Evolutionary conservation across 2,113 vertebrate species (phyloP), one percentile per base, ranked within the genome.

Genomic region (Mesocricetus auratus): DNA sequence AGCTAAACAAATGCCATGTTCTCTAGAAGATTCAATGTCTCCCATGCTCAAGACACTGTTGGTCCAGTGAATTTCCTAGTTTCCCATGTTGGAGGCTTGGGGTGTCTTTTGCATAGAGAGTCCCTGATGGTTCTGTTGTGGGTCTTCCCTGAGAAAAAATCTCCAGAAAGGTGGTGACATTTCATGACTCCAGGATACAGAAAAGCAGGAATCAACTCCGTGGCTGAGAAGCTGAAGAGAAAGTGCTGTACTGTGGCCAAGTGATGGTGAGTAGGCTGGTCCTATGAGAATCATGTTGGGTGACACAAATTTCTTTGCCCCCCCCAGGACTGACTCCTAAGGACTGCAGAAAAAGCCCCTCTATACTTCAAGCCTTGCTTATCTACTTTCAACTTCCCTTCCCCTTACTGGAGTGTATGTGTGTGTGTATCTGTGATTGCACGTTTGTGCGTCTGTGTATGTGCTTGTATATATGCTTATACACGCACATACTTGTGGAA

Each of bases 51-150:
- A 96, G 29, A 31, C 7, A 15, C 5, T 62, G 77, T 60, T 71
- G 31, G 75, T 53, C 60, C 71, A 26, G 22, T 8, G 22, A 16
- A 53, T 7, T 90, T 74, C 36, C 31, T 50, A 64, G 9, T 39
- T 62, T 22, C 50, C 1, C 0, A 24, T 10, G 36, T 50, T 42
- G 2, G 81, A n/a, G 13, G 8, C 56, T 60, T 5, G 0, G 66
- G 21, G 6, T 77, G 36, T 81, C 71, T 78, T 33, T 58, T 86
- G 31, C 93, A 36, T 60, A 45, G 75, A 53, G 39, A n/a, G 39
- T 31, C 16, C 24, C 19, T 7, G 0, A 16, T 60, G 36, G 36
- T 60, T 82, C 79, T 60, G 22, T 26, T 39, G 79, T 81, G 50
- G 50, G 86, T 24, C 77, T 58, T 75, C 47, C 50, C 56, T 78